Percentiles rank a stretch among this genome's conserved stretches.
Conservation (phyloP, 2,888 invertebrate species). For the Galerucella nymphaeae region DNA sequence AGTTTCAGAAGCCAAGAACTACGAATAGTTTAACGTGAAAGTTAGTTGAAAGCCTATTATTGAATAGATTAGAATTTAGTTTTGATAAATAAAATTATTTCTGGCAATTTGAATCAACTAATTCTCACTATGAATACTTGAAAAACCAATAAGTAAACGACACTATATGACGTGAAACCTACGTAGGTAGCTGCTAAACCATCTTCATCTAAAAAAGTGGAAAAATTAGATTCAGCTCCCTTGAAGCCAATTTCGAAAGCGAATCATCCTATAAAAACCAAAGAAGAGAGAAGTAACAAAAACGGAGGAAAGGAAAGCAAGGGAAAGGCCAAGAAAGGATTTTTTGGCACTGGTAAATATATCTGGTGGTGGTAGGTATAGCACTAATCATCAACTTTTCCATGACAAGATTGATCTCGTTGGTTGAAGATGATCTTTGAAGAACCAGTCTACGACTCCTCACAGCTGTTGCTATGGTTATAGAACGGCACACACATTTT, state of each 20-base stretch:
- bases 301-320: constrained; percentile 69
- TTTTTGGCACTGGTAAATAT: constrained; percentile 86
- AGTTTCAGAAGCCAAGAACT: constrained; percentile 41
- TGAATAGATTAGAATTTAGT: background rate
- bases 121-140: background rate
- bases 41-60: background rate
- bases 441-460: constrained; percentile 43
- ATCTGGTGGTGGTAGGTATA: constrained; percentile 80
- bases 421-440: constrained; percentile 52
- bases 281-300: constrained; percentile 45
- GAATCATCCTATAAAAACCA: constrained; percentile 51
- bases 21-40: constrained; percentile 8
- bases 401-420: constrained; percentile 61
- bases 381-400: constrained; percentile 57
- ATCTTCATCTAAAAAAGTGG: constrained; percentile 59
- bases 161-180: constrained; percentile 17
- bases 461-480: constrained; percentile 55
- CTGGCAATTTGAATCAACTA: background rate
- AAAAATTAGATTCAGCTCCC: constrained; percentile 45
- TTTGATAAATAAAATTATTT: no score
- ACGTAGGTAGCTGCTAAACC: constrained; percentile 37
- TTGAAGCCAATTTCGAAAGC: constrained; percentile 63
- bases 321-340: constrained; percentile 80
- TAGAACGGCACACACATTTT: constrained; percentile 49
- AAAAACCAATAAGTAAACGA: background rate